A percentile compares a stretch with the other conserved stretches of the same genome.
phyloP scores from a whole-genome alignment of 2,888 invertebrate genomes.

The Oasisia sp. region DNA sequence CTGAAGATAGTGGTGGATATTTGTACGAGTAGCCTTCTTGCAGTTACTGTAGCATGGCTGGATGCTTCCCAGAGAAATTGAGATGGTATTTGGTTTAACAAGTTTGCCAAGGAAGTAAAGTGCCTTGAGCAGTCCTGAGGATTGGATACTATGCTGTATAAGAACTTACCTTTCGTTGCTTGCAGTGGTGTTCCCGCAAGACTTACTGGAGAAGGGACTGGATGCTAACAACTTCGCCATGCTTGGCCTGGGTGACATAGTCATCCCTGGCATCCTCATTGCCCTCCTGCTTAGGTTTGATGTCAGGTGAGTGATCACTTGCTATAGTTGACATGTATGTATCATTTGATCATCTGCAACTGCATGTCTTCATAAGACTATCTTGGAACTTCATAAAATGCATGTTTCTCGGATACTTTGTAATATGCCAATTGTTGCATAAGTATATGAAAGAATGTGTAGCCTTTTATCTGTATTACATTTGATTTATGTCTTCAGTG shows the following conservation, averaged over 20 bases:
- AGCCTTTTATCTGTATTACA: too few species aligned
- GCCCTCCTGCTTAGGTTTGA: conserved; percentile 96
- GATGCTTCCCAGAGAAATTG: too few species aligned
- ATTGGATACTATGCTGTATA: too few species aligned
- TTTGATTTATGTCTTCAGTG: not conserved
- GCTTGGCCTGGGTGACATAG: conserved; percentile 98
- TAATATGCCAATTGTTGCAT: not conserved
- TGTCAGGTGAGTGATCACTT: conserved; percentile 69
- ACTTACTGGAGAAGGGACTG: conserved; percentile 91
- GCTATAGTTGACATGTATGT: not conserved
- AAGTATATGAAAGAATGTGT: not conserved
- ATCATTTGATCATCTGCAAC: not conserved
- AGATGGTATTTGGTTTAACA: too few species aligned
- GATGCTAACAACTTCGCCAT: conserved; percentile 92
- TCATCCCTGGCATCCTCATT: conserved; percentile 99
- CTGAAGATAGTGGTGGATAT: too few species aligned
- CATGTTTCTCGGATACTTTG: not conserved
- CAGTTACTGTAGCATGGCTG: too few species aligned
- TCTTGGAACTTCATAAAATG: not conserved
- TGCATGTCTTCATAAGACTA: not conserved
- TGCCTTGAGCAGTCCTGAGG: too few species aligned
- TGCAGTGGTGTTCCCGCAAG: conserved; percentile 97
- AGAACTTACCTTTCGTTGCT: conserved; percentile 24
- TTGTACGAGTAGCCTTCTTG: too few species aligned
- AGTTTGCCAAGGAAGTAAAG: too few species aligned